These are phyloP conservation scores for Caenorhabditis zanzibari DNA, from an alignment of 2,888 invertebrate species.

Conservation along the genomic window DNA sequence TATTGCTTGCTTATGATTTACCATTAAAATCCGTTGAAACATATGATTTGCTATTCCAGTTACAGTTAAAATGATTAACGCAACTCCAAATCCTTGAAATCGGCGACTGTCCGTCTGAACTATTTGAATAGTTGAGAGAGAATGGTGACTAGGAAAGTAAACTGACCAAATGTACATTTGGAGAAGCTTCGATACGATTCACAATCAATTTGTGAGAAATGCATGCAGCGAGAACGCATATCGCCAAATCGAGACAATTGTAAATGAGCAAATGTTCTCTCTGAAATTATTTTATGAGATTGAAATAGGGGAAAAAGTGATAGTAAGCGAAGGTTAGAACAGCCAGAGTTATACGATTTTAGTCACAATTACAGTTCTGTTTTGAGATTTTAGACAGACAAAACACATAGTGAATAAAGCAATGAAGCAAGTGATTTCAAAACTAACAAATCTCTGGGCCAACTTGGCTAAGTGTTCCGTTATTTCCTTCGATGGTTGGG, in stretches of 20 bases:
- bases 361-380: not conserved
- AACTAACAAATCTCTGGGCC: conserved; percentile 57
- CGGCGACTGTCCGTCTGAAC: conserved; percentile 53
- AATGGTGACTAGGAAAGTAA: conserved; percentile 10
- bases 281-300: conserved; percentile 33
- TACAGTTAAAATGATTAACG: conserved; percentile 46
- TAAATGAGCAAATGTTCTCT: conserved; percentile 54
- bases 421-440: conserved; percentile 9
- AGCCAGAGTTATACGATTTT: not conserved
- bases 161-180: conserved; percentile 58
- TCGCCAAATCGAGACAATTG: conserved; percentile 57
- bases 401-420: conserved; percentile 22
- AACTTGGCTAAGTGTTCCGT: conserved; percentile 43
- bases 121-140: conserved; percentile 4
- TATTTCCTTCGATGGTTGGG: conserved; percentile 42
- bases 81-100: conserved; percentile 57
- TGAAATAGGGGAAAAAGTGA: not conserved
- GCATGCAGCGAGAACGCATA: conserved; percentile 59
- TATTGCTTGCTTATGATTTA: conserved; percentile 58
- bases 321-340: not conserved
- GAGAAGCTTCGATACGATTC: conserved; percentile 58
- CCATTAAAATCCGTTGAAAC: conserved; percentile 56
- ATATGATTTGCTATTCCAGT: conserved; percentile 55
- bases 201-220: conserved; percentile 54
- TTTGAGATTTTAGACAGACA: conserved; percentile 12